These are phyloP conservation scores for Drosophila virilis DNA, from an alignment of 1,140 invertebrate species.

Conservation along the genomic window DNA sequence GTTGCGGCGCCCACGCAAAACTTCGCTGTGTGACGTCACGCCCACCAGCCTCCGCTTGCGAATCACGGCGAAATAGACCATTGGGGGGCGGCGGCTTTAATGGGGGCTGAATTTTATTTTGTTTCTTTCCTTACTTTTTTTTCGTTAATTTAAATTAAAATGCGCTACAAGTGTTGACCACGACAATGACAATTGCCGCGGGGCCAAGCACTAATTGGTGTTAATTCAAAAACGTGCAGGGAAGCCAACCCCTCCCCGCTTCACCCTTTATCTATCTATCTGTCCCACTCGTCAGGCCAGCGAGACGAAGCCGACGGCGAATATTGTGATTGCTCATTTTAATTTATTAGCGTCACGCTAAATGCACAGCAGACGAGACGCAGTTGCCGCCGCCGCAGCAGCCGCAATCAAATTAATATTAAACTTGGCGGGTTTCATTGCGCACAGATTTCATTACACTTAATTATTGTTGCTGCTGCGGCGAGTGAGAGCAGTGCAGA, in stretches of 20 bases:
- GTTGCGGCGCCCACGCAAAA: constrained; percentile 6
- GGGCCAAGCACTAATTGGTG: constrained; percentile 57
- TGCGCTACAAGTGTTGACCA: constrained; percentile 50
- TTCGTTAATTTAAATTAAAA: constrained; percentile 60
- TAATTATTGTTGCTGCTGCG: constrained; percentile 46
- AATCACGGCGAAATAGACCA: constrained; percentile 20
- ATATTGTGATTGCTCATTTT: constrained; percentile 39
- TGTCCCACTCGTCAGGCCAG: not conserved
- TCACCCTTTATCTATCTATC: not conserved
- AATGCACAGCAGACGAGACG: constrained; percentile 61
- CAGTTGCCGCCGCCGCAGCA: constrained; percentile 3
- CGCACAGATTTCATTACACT: constrained; percentile 68
- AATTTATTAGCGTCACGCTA: constrained; percentile 75
- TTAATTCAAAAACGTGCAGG: constrained; percentile 53
- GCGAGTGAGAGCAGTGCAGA: not conserved
- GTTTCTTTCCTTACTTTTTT: constrained; percentile 1
- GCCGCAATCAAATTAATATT: constrained; percentile 68
- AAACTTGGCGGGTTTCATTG: constrained; percentile 79
- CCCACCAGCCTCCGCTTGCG: constrained; percentile 20
- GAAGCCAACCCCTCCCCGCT: not conserved
- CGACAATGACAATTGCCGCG: constrained; percentile 13
- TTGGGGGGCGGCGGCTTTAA: constrained; percentile 13
- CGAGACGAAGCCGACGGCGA: constrained; percentile 1
- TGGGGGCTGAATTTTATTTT: constrained; percentile 30
- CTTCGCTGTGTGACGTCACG: constrained; percentile 63